Evolutionary conservation across 2,888 invertebrate genomes (phyloP).

Genomic region (Punctoribates punctum): DNA sequence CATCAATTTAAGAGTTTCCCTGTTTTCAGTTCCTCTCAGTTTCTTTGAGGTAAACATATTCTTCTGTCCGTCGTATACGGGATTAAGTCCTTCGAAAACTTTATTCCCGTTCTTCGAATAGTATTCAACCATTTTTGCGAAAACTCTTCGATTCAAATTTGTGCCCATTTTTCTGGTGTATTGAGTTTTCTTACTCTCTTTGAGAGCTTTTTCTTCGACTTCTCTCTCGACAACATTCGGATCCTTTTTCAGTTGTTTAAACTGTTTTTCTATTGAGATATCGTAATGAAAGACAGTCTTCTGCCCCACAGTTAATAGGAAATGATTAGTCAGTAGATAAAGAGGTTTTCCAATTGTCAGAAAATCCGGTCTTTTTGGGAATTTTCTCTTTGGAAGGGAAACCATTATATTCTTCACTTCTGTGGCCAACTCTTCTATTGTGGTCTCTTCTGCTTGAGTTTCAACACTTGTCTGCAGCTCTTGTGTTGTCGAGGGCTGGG

Average conservation of each 20-base stretch:
- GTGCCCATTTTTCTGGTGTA: slow-evolving; percentile 7
- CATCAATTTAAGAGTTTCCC: neutral
- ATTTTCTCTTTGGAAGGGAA: no score
- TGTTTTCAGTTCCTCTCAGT: neutral
- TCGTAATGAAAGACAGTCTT: slow-evolving; percentile 37
- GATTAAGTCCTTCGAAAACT: slow-evolving; percentile 13
- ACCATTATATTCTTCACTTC: no score
- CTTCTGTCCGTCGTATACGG: slow-evolving; percentile 39
- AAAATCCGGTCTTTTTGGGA: neutral
- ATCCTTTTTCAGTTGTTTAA: neutral
- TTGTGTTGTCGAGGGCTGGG: no score
- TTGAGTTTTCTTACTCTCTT: neutral
- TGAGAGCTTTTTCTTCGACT: neutral
- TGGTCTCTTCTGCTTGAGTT: no score
- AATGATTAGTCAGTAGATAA: neutral
- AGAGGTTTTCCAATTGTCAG: neutral
- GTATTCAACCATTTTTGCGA: neutral
- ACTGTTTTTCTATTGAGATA: slow-evolving; percentile 2
- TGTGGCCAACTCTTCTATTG: no score
- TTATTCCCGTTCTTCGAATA: neutral
- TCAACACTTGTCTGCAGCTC: no score
- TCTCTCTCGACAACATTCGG: neutral
- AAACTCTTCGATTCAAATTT: slow-evolving; percentile 5
- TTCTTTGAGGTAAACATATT: slow-evolving; percentile 28
- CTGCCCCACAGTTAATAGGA: slow-evolving; percentile 1